These are phyloP conservation scores for Idaea straminata DNA, from an alignment of 2,888 invertebrate genomes.

Conservation along the genomic window DNA sequence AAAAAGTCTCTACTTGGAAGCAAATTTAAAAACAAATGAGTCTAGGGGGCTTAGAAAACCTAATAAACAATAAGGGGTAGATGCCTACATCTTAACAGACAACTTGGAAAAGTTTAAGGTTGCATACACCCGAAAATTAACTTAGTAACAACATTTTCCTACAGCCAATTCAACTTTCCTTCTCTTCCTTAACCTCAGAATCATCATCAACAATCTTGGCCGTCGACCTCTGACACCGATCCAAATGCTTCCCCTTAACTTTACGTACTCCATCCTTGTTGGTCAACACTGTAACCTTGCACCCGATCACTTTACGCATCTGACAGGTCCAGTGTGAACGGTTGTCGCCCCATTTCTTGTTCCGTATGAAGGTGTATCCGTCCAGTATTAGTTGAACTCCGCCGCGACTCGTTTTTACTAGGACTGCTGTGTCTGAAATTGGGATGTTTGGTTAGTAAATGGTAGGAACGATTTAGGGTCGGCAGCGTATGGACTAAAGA, in stretches of 20 bases:
- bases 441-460: not conserved
- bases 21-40: too few relatives aligned
- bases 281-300: not conserved
- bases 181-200: not conserved
- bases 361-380: not conserved
- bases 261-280: not conserved
- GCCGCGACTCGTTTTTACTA: not conserved
- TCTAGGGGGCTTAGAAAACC: too few relatives aligned
- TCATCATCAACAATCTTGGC: not conserved
- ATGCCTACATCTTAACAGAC: too few relatives aligned
- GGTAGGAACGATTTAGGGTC: too few relatives aligned
- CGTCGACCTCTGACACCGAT: not conserved
- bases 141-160: not conserved
- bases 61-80: too few relatives aligned
- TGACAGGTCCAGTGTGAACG: not conserved
- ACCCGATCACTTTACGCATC: not conserved
- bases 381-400: conserved; percentile 6
- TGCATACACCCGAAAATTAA: not conserved
- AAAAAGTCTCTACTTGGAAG: too few relatives aligned
- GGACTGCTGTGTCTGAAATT: not conserved
- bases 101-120: too few relatives aligned
- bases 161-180: not conserved
- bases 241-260: not conserved
- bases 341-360: conserved; percentile 1
- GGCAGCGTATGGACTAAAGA: too few relatives aligned